Conservation (phyloP, 2,888 invertebrate genomes). For the Pammene fasciana region DNA sequence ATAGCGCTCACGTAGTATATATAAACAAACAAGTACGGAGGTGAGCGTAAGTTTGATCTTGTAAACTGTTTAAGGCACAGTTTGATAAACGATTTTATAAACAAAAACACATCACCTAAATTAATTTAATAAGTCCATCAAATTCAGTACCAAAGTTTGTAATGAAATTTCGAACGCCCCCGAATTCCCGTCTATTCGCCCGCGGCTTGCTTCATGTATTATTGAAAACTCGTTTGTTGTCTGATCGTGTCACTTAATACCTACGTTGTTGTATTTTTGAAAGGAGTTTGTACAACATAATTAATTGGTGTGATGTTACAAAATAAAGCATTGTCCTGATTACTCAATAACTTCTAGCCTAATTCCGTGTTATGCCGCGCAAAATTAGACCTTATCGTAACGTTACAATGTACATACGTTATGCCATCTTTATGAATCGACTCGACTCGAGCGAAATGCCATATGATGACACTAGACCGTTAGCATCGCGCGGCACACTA, state of each 20-base stretch:
- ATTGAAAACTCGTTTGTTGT: conserved; percentile 7
- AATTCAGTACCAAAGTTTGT: conserved; percentile 12
- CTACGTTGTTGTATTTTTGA: neutral
- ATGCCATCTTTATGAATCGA: too few relatives aligned
- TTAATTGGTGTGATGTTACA: neutral
- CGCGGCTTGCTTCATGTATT: neutral
- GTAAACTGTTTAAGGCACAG: too few relatives aligned
- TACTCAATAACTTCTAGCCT: too few relatives aligned
- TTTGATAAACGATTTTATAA: neutral
- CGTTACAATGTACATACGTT: too few relatives aligned
- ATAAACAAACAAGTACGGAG: too few relatives aligned
- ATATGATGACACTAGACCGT: too few relatives aligned
- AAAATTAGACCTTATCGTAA: too few relatives aligned
- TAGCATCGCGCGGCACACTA: too few relatives aligned
- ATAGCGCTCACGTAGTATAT: too few relatives aligned
- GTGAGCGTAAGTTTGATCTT: too few relatives aligned
- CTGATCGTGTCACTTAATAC: neutral
- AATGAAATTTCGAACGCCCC: conserved; percentile 8
- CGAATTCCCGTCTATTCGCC: conserved; percentile 3
- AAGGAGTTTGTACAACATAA: neutral
- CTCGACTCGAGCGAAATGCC: too few relatives aligned
- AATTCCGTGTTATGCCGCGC: too few relatives aligned
- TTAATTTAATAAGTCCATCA: conserved; percentile 20
- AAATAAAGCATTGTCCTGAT: neutral
- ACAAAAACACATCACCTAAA: conserved; percentile 12